Conservation (phyloP, 2,888 invertebrate genomes). For the Epinotia brunnichana region DNA sequence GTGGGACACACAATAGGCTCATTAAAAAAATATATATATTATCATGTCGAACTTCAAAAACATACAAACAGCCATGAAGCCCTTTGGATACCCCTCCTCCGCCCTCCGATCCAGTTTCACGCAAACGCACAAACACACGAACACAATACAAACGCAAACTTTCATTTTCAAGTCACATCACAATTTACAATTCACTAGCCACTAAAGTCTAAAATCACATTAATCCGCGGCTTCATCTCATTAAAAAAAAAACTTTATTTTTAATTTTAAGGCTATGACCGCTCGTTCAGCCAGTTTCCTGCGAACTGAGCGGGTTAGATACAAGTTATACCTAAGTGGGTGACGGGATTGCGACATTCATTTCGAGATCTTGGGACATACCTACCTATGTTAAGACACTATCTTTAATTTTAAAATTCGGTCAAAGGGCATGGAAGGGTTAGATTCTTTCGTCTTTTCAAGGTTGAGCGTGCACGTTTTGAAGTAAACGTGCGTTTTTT, state of each 20-base stretch:
- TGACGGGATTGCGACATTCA: conserved; percentile 30
- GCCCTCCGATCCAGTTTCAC: conserved; percentile 50
- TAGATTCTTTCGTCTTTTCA: conserved; percentile 10
- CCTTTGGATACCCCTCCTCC: conserved; percentile 71
- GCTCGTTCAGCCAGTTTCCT: conserved; percentile 25
- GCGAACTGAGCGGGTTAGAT: conserved; percentile 35
- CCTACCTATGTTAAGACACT: conserved; percentile 10
- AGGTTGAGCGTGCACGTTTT: conserved; percentile 7
- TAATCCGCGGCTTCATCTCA: conserved; percentile 24
- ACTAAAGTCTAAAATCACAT: conserved; percentile 8
- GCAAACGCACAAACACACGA: conserved; percentile 46
- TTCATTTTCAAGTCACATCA: conserved; percentile 34
- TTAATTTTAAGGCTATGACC: conserved; percentile 29
- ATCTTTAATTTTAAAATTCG: conserved; percentile 38
- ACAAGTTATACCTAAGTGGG: conserved; percentile 33
- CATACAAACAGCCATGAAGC: conserved; percentile 77
- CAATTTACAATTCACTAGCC: conserved; percentile 1
- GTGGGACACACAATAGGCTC: no score
- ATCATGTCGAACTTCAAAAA: conserved; percentile 44
- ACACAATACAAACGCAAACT: conserved; percentile 46
- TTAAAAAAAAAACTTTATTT: conserved; percentile 29
- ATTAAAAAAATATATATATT: no score
- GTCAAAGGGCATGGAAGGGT: conserved; percentile 33
- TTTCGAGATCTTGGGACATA: conserved; percentile 23
- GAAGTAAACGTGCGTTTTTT: not conserved